Conservation (phyloP, 2,888 invertebrate species). For the Tuberolachnus salignus region DNA sequence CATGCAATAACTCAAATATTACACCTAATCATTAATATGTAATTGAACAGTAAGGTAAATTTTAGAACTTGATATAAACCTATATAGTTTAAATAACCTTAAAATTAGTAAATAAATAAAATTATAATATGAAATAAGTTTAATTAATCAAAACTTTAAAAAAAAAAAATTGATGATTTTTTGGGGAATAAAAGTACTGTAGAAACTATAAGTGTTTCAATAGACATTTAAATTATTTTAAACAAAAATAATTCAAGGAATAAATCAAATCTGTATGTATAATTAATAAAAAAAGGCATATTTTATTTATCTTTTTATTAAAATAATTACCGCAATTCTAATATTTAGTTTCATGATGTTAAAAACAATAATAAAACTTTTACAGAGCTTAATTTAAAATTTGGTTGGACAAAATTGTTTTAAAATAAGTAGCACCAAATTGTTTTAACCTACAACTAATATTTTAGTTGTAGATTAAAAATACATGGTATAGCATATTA, state of each 20-base stretch:
- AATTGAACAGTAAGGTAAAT: too few relatives aligned
- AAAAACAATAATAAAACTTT: conserved; percentile 5
- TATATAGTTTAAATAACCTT: too few relatives aligned
- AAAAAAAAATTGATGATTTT: too few relatives aligned
- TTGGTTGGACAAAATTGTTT: background rate
- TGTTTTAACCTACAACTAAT: conserved; percentile 8
- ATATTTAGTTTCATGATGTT: conserved; percentile 11
- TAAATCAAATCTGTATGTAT: background rate
- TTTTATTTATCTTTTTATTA: background rate
- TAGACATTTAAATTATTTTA: background rate
- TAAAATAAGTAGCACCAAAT: conserved; percentile 5
- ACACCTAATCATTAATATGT: too few relatives aligned
- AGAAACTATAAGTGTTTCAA: too few relatives aligned
- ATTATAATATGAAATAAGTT: too few relatives aligned
- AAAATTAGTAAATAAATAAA: too few relatives aligned
- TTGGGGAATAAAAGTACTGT: too few relatives aligned
- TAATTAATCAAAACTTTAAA: too few relatives aligned
- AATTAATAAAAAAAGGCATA: conserved; percentile 8
- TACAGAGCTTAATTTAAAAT: conserved; percentile 24
- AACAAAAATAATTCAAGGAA: background rate
- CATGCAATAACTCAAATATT: too few relatives aligned
- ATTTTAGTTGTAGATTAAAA: background rate
- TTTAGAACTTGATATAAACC: too few relatives aligned
- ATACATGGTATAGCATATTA: background rate
- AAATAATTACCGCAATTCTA: conserved; percentile 22